phyloP scores from a whole-genome alignment of 1,140 invertebrate species.

The Brachionus asplanchnoidis region DNA sequence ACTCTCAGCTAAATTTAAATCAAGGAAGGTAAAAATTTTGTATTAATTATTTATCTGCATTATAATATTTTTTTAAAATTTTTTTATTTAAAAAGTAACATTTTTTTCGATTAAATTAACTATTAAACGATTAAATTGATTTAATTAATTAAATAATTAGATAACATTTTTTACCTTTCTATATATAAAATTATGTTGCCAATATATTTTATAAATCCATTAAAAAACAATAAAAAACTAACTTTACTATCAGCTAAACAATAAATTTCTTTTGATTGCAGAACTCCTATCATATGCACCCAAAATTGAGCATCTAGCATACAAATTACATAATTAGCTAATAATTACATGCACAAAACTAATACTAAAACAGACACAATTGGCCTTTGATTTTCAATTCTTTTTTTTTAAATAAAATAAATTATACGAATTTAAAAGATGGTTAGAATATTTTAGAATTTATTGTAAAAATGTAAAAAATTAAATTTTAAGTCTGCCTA shows the following conservation, averaged over 20 bases:
- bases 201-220: background rate
- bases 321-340: background rate
- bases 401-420: background rate
- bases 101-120: no score
- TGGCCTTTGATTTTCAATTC: background rate
- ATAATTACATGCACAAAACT: background rate
- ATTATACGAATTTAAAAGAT: background rate
- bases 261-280: background rate
- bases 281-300: background rate
- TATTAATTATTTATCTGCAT: no score
- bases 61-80: no score
- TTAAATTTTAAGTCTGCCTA: constrained; percentile 18
- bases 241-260: background rate
- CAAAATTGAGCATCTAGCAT: background rate
- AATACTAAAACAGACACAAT: background rate
- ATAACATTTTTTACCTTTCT: no score
- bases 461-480: background rate
- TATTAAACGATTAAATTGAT: no score
- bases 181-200: background rate
- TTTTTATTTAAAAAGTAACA: no score
- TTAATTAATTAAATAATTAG: no score
- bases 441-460: background rate
- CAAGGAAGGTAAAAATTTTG: no score
- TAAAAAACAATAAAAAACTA: background rate
- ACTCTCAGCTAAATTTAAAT: no score